Evolutionary conservation across 1,140 invertebrate genomes (phyloP).

Genomic region (Drosophila teissieri): DNA sequence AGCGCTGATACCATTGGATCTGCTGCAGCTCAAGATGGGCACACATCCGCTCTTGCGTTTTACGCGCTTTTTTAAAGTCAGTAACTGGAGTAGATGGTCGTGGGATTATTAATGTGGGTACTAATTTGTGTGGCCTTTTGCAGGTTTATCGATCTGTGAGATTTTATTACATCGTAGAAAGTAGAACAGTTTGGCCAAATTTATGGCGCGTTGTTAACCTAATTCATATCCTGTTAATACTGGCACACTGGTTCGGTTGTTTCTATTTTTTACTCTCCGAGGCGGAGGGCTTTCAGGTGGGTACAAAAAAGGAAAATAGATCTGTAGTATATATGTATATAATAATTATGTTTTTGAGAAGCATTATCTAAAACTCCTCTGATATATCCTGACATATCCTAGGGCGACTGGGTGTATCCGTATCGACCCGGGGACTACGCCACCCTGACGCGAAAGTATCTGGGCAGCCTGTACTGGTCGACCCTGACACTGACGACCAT

Average conservation of each 20-base stretch:
- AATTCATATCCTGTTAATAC: constrained; percentile 96
- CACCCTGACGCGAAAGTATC: constrained; percentile 95
- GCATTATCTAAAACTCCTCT: too few relatives aligned
- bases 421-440: constrained; percentile 94
- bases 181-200: constrained; percentile 97
- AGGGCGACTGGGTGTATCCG: constrained; percentile 96
- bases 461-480: constrained; percentile 98
- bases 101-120: background rate
- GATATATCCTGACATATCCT: background rate
- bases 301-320: background rate
- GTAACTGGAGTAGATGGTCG: background rate
- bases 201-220: constrained; percentile 97
- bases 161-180: constrained; percentile 98
- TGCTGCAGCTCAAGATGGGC: constrained; percentile 92
- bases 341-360: too few relatives aligned
- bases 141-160: constrained; percentile 95
- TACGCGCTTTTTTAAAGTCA: constrained; percentile 92
- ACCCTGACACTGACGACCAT: constrained; percentile 98
- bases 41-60: constrained; percentile 92
- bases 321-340: too few relatives aligned
- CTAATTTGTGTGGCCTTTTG: background rate
- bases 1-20: constrained; percentile 93
- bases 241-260: constrained; percentile 98
- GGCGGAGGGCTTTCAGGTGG: constrained; percentile 92
- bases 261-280: constrained; percentile 98